These are phyloP conservation scores for Leptopilina myrica DNA, from an alignment of 2,888 invertebrate genomes.

Conservation along the genomic window DNA sequence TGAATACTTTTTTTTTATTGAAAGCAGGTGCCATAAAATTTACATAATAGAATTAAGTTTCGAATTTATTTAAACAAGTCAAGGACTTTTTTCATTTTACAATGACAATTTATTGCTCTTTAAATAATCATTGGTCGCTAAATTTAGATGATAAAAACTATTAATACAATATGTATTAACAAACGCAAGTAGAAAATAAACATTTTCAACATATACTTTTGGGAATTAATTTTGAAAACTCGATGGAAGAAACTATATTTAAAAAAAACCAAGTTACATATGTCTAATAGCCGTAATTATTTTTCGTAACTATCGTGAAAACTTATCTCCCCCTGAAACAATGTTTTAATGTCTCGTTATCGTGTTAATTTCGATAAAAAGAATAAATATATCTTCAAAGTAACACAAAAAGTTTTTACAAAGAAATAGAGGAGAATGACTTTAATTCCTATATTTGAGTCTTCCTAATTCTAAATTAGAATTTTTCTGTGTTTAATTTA, in stretches of 20 bases:
- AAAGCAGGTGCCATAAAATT: neutral
- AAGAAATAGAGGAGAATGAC: too few species aligned
- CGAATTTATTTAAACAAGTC: neutral
- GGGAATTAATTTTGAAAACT: too few species aligned
- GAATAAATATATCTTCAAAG: neutral
- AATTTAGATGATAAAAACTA: too few species aligned
- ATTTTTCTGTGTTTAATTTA: too few species aligned
- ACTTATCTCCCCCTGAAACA: slow-evolving; percentile 1
- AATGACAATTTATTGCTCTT: neutral
- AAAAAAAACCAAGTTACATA: neutral
- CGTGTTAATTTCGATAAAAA: neutral
- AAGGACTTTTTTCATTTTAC: neutral
- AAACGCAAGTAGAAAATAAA: too few species aligned
- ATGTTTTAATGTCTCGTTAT: neutral
- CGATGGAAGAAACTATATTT: too few species aligned
- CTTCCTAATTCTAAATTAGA: too few species aligned
- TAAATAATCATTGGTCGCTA: neutral
- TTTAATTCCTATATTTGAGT: too few species aligned
- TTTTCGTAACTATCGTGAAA: neutral
- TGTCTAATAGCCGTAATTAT: neutral
- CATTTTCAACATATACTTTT: too few species aligned
- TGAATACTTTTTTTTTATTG: neutral
- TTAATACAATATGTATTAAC: too few species aligned
- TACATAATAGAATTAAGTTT: neutral
- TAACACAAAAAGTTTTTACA: neutral